Evolutionary conservation across 2,113 vertebrate species (phyloP).

Genomic region (Protobothrops mucrosquamatus): DNA sequence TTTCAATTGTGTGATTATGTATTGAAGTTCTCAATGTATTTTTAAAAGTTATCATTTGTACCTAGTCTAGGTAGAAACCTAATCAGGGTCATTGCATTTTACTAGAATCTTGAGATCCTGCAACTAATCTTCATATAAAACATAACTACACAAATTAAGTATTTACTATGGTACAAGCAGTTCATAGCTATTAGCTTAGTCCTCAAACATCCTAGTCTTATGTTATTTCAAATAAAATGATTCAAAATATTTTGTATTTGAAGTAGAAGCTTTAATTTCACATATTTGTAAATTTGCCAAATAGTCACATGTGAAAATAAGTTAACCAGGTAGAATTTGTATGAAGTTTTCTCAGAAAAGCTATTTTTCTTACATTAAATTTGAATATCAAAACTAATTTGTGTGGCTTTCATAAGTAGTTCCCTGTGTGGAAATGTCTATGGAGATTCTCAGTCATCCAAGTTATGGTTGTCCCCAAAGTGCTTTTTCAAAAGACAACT

Average conservation of each 20-base stretch:
- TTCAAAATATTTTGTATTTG: neutral
- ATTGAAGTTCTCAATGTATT: neutral
- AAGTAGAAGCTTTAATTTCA: neutral
- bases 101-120: neutral
- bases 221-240: neutral
- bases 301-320: neutral
- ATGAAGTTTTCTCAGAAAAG: neutral
- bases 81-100: neutral
- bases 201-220: neutral
- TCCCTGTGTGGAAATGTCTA: neutral
- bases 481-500: neutral
- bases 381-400: neutral
- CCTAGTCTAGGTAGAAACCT: neutral
- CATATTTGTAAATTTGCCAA: neutral
- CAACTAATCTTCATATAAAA: neutral
- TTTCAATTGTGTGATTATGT: neutral
- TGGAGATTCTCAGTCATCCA: neutral
- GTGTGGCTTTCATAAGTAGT: neutral
- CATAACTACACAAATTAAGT: neutral
- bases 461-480: neutral
- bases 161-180: neutral
- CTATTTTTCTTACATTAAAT: neutral
- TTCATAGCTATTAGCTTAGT: neutral
- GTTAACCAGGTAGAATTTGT: neutral
- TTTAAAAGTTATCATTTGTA: neutral